Evolutionary conservation across 2,888 invertebrate species (phyloP), one percentile per base, ranked within the genome.

Genomic region (Ametastegia equiseti): DNA sequence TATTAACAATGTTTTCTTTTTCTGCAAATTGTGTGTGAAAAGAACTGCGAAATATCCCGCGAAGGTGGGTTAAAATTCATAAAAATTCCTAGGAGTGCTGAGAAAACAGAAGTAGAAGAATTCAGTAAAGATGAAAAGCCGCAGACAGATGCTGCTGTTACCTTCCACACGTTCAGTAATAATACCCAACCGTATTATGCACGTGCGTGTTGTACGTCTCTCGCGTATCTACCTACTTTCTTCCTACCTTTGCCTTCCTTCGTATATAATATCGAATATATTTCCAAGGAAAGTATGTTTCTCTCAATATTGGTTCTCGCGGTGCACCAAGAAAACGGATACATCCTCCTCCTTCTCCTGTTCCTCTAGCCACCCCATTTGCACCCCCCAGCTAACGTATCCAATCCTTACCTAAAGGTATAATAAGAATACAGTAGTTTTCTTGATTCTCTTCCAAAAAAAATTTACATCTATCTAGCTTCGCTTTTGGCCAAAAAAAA

Each of bases 201-300:
- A 60, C 60, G 45, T 23, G 65, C 67, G 81, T 81, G 83, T 71
- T 81, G 81, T 84, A 82, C 81, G 78, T 84, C 82, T 84, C 83
- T 82, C 83, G 81, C n/a, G n/a, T n/a, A n/a, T n/a, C n/a, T n/a
- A n/a, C n/a, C n/a, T n/a, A n/a, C n/a, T n/a, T n/a, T n/a, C n/a
- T n/a, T n/a, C n/a, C n/a, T n/a, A n/a, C n/a, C n/a, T 85, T 85
- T 84, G 81, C 85, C 82, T 81, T 75, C 60, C 30, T 30, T 60
- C 60, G 60, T 60, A 42, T 42, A 6, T 42, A 60, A 60, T 60
- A 60, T 60, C 60, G 30, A 60, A 60, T 60, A 60, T 19, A 42
- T 42, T 42, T 5, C 23, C 60, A 13, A 60, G 15, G 30, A 60
- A 60, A 60, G 60, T 54, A 60, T 60, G 23, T 60, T 60, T 30